Evolutionary conservation across 1,140 invertebrate genomes (phyloP).

Genomic region (Nasonia vitripennis): DNA sequence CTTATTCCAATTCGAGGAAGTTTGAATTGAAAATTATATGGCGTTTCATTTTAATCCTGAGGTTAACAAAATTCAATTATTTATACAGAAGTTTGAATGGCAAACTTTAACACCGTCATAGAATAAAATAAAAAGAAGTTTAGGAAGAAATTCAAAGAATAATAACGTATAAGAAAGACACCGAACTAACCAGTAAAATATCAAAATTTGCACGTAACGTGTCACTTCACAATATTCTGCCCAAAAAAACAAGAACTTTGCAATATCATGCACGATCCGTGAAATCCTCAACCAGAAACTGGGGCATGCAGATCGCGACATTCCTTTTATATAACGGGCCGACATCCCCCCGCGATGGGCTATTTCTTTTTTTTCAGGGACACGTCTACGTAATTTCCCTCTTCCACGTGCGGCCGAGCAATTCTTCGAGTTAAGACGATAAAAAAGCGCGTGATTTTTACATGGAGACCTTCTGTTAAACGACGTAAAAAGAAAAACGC

Average conservation of each 20-base stretch:
- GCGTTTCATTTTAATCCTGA: no score
- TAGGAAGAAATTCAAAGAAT: no score
- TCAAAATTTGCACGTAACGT: no score
- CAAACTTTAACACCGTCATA: no score
- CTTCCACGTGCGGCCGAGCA: not conserved
- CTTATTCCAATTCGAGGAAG: no score
- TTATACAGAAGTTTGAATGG: no score
- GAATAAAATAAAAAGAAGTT: no score
- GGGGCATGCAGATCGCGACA: not conserved
- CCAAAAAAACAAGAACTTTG: not conserved
- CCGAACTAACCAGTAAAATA: no score
- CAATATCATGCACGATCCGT: not conserved
- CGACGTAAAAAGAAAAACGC: slow-evolving; percentile 27
- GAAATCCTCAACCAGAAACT: not conserved
- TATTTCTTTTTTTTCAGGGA: slow-evolving; percentile 44
- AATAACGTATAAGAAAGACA: no score
- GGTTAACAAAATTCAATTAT: no score
- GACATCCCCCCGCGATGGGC: not conserved
- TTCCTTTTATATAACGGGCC: slow-evolving; percentile 25
- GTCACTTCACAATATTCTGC: not conserved
- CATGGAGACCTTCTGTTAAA: slow-evolving; percentile 20
- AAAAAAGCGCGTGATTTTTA: slow-evolving; percentile 7
- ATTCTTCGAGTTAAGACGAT: slow-evolving; percentile 12
- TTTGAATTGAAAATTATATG: no score
- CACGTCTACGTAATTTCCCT: slow-evolving; percentile 9